Evolutionary conservation across 2,888 invertebrate genomes (phyloP), one percentile per base, ranked within the genome.

Genomic region (Chelonus formosanus): DNA sequence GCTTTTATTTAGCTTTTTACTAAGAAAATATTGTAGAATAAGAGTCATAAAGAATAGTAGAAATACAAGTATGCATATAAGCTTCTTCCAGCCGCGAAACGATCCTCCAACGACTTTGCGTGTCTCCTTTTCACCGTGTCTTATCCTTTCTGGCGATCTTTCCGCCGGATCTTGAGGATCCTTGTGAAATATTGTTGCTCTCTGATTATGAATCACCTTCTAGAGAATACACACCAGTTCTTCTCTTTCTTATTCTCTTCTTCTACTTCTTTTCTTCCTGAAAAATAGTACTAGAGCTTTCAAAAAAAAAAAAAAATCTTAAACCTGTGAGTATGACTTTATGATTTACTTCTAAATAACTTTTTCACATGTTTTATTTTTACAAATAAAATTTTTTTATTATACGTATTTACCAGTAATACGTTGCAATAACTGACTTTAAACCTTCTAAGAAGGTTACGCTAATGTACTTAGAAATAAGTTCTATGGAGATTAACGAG

Each of bases 121-220:
- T 79, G 78, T 78, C 78, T 77, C 76, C 77, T 75, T 77, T 70
- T 70, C 74, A 68, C 68, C 71, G 75, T 77, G 75, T 73, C 73
- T 69, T 67, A 66, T 67, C 58, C 71, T 63, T 70, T 68, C 70
- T 72, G 74, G 70, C 73, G 74, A 77, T 77, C 75, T 73, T 61
- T 61, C 60, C 67, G 71, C 50, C 57, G 57, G 62, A 62, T 53
- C 65, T 56, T 40, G 35, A 48, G 73, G 75, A 78, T 78, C 75
- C 74, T 69, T 55, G 74, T 79, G 75, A 79, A 77, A 78, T 80
- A 81, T 81, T 76, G 79, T 79, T 75, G 77, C 77, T 73, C 75
- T 73, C 76, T 80, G 78, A 80, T 81, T 80, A 78, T 75, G 75
- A 76, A 78, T 79, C 75, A 76, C 70, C 71, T 69, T 61, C 7